Evolutionary conservation across 2,113 vertebrate genomes (phyloP).

Genomic region (Oryzias curvinotus): DNA sequence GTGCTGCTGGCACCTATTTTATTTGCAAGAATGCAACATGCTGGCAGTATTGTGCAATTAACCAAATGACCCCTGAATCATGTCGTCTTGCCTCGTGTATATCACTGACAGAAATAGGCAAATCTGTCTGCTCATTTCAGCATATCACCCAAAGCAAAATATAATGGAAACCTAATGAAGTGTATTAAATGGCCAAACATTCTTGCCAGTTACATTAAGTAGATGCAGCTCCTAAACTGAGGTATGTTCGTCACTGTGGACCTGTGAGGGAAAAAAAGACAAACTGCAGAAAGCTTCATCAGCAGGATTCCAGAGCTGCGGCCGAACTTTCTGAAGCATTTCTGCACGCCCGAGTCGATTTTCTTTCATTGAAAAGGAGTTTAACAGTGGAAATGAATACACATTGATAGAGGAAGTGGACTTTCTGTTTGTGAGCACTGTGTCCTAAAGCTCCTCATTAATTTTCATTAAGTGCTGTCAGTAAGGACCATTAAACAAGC

Average conservation of each 20-base stretch:
- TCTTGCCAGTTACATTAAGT: constrained; percentile 36
- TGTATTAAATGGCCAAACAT: constrained; percentile 54
- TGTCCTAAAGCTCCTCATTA: constrained; percentile 64
- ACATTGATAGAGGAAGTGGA: constrained; percentile 53
- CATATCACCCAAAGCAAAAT: constrained; percentile 62
- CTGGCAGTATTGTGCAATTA: constrained; percentile 67
- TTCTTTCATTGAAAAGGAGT: constrained; percentile 6
- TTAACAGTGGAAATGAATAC: constrained; percentile 42
- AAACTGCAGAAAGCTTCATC: constrained; percentile 14
- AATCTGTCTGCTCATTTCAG: constrained; percentile 66
- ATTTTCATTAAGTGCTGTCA: constrained; percentile 80
- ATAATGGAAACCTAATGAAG: constrained; percentile 72
- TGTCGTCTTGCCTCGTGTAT: constrained; percentile 59
- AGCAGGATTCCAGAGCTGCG: constrained; percentile 6
- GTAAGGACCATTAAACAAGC: constrained; percentile 79
- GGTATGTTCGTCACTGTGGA: constrained; percentile 18
- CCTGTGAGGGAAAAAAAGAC: neutral
- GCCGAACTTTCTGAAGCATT: neutral
- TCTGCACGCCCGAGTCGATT: constrained; percentile 18
- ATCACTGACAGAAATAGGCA: constrained; percentile 57
- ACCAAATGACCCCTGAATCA: constrained; percentile 74
- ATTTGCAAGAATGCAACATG: constrained; percentile 48
- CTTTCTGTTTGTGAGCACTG: constrained; percentile 42
- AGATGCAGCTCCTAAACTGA: constrained; percentile 25
- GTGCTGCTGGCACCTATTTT: constrained; percentile 52